Conservation (phyloP, 2,113 vertebrate genomes). For the Pseudorectes ferrugineus region DNA sequence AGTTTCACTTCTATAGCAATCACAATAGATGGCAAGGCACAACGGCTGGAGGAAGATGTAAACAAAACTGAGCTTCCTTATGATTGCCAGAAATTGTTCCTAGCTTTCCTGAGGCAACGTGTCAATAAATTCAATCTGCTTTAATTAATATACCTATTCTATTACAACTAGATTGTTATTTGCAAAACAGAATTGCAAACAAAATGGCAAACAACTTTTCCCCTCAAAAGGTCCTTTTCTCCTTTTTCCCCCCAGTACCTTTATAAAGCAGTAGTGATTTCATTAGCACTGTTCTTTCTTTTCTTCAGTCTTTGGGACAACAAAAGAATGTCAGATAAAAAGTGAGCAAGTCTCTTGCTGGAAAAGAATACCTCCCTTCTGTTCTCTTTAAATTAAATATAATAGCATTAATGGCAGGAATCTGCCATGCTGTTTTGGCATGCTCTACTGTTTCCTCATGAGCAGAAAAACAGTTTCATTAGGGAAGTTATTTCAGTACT, state of each 20-base stretch:
- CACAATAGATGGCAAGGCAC: constrained; percentile 30
- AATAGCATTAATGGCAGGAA: background rate
- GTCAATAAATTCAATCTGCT: background rate
- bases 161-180: background rate
- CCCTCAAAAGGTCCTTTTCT: background rate
- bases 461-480: background rate
- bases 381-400: background rate
- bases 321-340: background rate
- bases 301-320: background rate
- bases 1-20: constrained; percentile 37
- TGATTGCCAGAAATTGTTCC: background rate
- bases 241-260: background rate
- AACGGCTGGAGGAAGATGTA: background rate
- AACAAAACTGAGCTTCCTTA: constrained; percentile 18
- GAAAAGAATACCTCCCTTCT: background rate
- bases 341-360: background rate
- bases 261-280: background rate
- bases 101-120: background rate
- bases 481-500: background rate
- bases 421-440: background rate
- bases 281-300: background rate
- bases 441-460: background rate
- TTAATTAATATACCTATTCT: constrained; percentile 1
- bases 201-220: background rate
- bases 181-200: background rate